Conservation (phyloP, 2,888 invertebrate species). For the Epinotia nisella region DNA sequence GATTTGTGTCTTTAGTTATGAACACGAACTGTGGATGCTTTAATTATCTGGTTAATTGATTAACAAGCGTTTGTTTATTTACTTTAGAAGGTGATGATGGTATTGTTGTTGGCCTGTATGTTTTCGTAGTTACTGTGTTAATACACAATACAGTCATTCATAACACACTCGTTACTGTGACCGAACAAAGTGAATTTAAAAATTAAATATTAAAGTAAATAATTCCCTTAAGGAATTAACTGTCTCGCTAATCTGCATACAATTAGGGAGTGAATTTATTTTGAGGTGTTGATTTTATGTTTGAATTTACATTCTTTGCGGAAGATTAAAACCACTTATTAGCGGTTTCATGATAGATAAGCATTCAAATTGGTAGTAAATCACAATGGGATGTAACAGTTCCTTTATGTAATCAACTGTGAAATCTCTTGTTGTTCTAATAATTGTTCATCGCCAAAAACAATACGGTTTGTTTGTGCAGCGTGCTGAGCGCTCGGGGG, state of each 20-base stretch:
- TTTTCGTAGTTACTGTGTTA: not conserved
- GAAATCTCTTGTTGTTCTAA: slow-evolving; percentile 24
- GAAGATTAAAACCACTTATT: not conserved
- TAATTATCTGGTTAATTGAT: not conserved
- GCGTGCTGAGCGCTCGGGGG: slow-evolving; percentile 66
- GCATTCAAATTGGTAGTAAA: too few relatives aligned
- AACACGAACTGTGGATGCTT: not conserved
- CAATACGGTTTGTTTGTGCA: slow-evolving; percentile 48
- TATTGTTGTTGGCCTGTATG: too few relatives aligned
- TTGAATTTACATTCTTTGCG: not conserved
- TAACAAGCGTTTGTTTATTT: not conserved
- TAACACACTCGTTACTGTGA: too few relatives aligned
- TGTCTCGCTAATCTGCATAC: not conserved
- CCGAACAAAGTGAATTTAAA: too few relatives aligned
- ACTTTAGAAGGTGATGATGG: not conserved
- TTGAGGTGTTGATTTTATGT: not conserved
- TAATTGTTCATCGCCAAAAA: slow-evolving; percentile 25
- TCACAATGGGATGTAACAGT: not conserved
- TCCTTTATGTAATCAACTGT: not conserved
- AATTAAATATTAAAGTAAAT: not conserved
- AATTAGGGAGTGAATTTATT: not conserved
- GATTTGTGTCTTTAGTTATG: not conserved
- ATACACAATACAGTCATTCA: not conserved
- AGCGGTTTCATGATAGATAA: not conserved
- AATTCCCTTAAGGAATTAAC: not conserved